Base-by-base conservation (phyloP, 37 sponge, comb jelly and placozoan genomes). In the Axinella damicornis region DNA sequence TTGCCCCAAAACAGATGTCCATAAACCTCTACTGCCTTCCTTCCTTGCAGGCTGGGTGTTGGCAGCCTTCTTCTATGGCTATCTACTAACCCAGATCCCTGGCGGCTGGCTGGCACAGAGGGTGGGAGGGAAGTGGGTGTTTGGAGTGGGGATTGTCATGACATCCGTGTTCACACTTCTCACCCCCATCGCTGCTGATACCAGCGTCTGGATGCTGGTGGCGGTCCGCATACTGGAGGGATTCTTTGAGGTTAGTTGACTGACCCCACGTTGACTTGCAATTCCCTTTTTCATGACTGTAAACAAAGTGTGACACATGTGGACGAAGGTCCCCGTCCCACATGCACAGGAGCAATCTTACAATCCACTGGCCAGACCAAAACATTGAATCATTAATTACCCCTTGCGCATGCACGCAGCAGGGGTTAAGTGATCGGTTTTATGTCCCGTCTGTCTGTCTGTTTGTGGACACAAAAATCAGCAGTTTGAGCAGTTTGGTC, bases 41-140 rank as follows among this genome's bases (percentile, higher is more conserved):
- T 25, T 31, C 12, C 31, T n/a, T 79, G 1, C 72, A 97, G 98
- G 96, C 55, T 87, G 92, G 92, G 61, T 97, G 25, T 77, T 97
- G 22, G 71, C 87, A 1, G 71, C 96, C 2, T 97, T 97, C 85
- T 98, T 96, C 90, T 91, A 85, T 61, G 99, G 99, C 38, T 98
- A 98, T 82, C 73, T 94, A 20, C 19, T 98, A 24, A 97, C 96
- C 13, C 99, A 98, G 71, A 74, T 98, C 55, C 99, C 99, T 35
- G 98, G 98, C 0, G 98, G 98, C 13, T 77, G 40, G 78, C 76
- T 98, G 39, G 94, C 96, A 22, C 61, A 66, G 11, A 57, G 74
- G 57, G 32, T 86, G 68, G 96, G 98, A 14, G 96, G 95, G 22
- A 92, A 91, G 66, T 87, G 83, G 84, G 85, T 94, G 57, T 94